Percentiles rank a stretch among this genome's conserved stretches.
phyloP scores from a whole-genome alignment of 37 sponge, comb jelly and placozoan species.

The Chondrosia reniformis region DNA sequence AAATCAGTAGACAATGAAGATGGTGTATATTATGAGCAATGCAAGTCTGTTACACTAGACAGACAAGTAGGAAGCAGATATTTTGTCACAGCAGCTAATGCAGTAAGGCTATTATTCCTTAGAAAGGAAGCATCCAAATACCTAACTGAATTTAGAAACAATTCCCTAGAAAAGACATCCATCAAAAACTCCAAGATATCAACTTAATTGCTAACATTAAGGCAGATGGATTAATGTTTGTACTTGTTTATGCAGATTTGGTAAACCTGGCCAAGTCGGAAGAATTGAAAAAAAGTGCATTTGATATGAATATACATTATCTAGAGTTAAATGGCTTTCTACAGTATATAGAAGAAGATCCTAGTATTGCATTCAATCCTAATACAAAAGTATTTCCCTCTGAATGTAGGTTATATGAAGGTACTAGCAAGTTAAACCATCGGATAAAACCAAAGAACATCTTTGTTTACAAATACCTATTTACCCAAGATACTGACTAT shows the following conservation, averaged over 20 bases:
- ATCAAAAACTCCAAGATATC: neutral
- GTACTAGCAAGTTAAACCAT: conserved; percentile 35
- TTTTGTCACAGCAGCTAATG: conserved; percentile 33
- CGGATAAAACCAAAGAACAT: neutral
- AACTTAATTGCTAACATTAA: conserved; percentile 2
- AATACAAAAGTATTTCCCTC: conserved; percentile 16
- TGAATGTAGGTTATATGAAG: conserved; percentile 27
- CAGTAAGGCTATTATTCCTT: conserved; percentile 20
- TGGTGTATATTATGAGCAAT: conserved; percentile 2
- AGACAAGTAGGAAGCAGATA: conserved; percentile 35
- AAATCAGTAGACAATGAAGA: too few relatives aligned
- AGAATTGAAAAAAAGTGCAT: conserved; percentile 23
- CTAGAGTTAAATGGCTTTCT: conserved; percentile 25
- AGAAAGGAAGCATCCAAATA: conserved; percentile 24
- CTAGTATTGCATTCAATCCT: conserved; percentile 8
- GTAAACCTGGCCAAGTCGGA: conserved; percentile 20
- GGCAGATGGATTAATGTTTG: conserved; percentile 36
- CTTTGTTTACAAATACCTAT: neutral
- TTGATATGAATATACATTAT: conserved; percentile 35
- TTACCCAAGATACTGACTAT: too few relatives aligned
- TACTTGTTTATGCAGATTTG: conserved; percentile 30
- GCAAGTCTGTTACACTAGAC: neutral
- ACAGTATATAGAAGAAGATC: conserved; percentile 10
- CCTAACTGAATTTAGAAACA: too few relatives aligned
- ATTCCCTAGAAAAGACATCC: neutral